A percentile compares a stretch with the other conserved stretches of the same genome.
These are phyloP conservation scores for Callipepla californica DNA, from an alignment of 2,113 vertebrate genomes.

Conservation along the genomic window DNA sequence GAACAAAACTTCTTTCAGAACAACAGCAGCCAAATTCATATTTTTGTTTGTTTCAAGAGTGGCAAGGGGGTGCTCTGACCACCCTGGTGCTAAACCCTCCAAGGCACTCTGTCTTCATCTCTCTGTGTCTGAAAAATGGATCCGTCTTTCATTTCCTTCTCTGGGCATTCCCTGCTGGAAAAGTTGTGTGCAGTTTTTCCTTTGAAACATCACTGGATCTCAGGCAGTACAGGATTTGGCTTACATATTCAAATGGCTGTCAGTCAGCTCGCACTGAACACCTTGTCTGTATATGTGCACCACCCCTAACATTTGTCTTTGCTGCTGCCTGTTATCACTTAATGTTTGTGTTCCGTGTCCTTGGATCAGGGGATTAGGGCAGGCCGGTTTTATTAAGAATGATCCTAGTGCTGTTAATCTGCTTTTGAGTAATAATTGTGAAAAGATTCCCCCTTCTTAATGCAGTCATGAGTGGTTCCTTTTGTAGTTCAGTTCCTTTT, in stretches of 20 bases:
- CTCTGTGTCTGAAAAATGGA: not conserved
- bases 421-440: not conserved
- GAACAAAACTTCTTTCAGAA: not conserved
- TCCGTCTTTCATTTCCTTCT: not conserved
- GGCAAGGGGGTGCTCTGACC: not conserved
- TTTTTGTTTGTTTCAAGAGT: not conserved
- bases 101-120: not conserved
- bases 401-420: not conserved
- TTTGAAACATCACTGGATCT: not conserved
- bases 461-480: not conserved
- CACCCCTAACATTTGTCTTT: not conserved
- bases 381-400: not conserved
- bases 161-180: not conserved
- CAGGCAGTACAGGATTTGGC: not conserved
- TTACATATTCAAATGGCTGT: not conserved
- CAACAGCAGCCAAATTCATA: not conserved
- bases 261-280: not conserved
- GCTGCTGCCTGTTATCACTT: not conserved
- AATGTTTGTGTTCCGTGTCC: fast-evolving
- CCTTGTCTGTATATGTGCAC: not conserved
- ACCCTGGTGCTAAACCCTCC: not conserved
- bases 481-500: not conserved
- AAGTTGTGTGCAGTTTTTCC: not conserved
- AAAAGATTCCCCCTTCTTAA: not conserved
- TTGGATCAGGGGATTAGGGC: not conserved